A percentile compares a stretch with the other conserved stretches of the same genome.
These are phyloP conservation scores for Caenorhabditis wallacei DNA, from an alignment of 2,888 invertebrate species.

Conservation along the genomic window DNA sequence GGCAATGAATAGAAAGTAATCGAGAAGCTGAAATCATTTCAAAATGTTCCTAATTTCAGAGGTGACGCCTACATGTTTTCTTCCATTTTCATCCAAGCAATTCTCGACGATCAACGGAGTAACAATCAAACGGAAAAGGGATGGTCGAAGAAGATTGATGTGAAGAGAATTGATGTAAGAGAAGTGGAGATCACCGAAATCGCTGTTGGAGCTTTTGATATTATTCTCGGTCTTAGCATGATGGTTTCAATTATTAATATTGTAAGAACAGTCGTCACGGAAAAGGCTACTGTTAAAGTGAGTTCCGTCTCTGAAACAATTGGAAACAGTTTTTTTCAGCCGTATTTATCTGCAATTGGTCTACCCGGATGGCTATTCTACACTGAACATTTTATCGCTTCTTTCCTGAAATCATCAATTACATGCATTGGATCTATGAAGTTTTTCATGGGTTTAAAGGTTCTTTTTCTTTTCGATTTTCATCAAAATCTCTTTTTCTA, in stretches of 20 bases:
- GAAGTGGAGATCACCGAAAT: slow-evolving; percentile 9
- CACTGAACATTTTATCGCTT: slow-evolving; percentile 27
- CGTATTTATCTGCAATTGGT: slow-evolving; percentile 35
- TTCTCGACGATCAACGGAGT: not conserved
- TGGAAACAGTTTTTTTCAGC: slow-evolving; percentile 2
- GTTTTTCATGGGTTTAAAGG: slow-evolving; percentile 17
- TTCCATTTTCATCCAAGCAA: not conserved
- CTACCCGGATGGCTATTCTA: slow-evolving; percentile 34
- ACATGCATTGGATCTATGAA: slow-evolving; percentile 26
- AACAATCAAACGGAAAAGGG: not conserved
- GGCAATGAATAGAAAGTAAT: not conserved
- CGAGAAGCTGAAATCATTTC: not conserved
- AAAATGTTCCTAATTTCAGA: not conserved
- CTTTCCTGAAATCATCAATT: slow-evolving; percentile 23
- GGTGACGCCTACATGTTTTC: slow-evolving; percentile 5
- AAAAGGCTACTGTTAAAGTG: slow-evolving; percentile 28
- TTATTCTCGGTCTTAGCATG: slow-evolving; percentile 30
- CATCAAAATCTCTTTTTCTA: not conserved
- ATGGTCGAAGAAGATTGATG: slow-evolving; percentile 2
- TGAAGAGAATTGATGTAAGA: slow-evolving; percentile 3
- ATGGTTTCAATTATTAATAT: slow-evolving; percentile 24
- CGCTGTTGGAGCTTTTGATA: slow-evolving; percentile 1
- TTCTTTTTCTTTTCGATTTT: not conserved
- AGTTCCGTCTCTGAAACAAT: not conserved
- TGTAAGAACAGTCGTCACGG: slow-evolving; percentile 22